Base-by-base conservation (phyloP, 2,888 invertebrate species). In the Onchidella celtica region DNA sequence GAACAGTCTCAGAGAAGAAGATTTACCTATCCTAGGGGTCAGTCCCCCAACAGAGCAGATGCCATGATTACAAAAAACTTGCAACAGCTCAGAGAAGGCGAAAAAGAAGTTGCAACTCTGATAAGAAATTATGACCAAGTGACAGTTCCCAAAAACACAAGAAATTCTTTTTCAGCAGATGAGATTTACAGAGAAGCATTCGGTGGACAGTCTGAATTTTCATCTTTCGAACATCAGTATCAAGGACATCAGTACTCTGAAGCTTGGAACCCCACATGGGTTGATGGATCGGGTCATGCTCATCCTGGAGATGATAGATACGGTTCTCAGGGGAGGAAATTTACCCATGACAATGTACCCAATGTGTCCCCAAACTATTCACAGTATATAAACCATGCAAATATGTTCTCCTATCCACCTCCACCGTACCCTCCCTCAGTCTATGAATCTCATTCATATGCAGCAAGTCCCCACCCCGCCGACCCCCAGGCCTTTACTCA, bases 141-240 rank as follows among this genome's bases (percentile, higher is more conserved):
- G 0, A 84, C 85, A 38, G 85, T 90, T 0, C 83, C 89, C 14
- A 86, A 85, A 79, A 89, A 88, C 78, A 87, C 89, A 47, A 87
- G 21, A 65, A 69, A 81, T 38, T 32, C 88, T 3, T 91, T 89
- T 82, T 89, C 91, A n/a, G 84, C 89, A 21, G 87, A 89, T 84
- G 89, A 91, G 81, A 91, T 91, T 66, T 91, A 91, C 81, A 83
- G 86, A 14, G 89, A 91, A 73, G 91, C 91, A 4, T 89, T 85
- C 83, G 86, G 86, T n/a, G 66, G n/a, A 21, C 21, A 34, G 2
- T 32, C 61, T 38, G 34, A 38, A 4, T 40, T 40, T 9, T 17
- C 21, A 3, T 55, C 29, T 36, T 32, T n/a, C 1, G 34, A 63
- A 0, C 24, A 40, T 36, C n/a, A 34, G 32, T 29, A 38, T 4